Percentiles rank a stretch among this genome's conserved stretches.
phyloP scores from a whole-genome alignment of 2,888 invertebrate genomes.

The Himalopsyche anomala region DNA sequence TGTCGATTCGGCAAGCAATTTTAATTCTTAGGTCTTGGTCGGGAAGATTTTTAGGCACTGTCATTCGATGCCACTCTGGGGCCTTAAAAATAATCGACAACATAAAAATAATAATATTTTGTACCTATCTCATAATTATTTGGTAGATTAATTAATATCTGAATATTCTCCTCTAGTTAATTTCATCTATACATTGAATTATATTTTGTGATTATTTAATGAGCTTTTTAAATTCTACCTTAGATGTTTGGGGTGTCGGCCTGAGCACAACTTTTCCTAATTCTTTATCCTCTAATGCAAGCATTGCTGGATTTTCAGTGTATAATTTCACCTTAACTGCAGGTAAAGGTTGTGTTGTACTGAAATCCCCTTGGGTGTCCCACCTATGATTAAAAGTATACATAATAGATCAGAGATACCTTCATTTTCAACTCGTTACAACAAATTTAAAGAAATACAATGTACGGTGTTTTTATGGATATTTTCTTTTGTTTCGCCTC shows the following conservation, averaged over 20 bases:
- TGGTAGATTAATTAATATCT: no score
- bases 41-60: conserved; percentile 93
- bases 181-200: no score
- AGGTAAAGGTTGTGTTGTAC: conserved; percentile 97
- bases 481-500: no score
- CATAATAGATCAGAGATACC: no score
- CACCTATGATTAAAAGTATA: conserved; percentile 80
- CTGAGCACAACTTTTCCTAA: conserved; percentile 93
- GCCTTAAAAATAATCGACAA: conserved; percentile 71
- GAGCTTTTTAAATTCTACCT: conserved; percentile 76
- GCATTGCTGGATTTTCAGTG: conserved; percentile 97
- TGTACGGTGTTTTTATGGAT: no score
- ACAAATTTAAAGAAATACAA: no score
- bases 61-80: conserved; percentile 99
- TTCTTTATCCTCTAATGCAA: conserved; percentile 99
- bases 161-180: no score
- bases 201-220: not conserved
- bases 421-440: no score
- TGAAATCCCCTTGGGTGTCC: conserved; percentile 99
- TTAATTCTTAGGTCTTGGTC: conserved; percentile 98
- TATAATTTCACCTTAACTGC: conserved; percentile 98
- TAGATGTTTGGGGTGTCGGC: conserved; percentile 91
- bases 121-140: no score
- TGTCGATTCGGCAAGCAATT: conserved; percentile 98
- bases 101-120: not conserved